Conservation (phyloP, 2,113 vertebrate genomes). For the Reinhardtius hippoglossoides region DNA sequence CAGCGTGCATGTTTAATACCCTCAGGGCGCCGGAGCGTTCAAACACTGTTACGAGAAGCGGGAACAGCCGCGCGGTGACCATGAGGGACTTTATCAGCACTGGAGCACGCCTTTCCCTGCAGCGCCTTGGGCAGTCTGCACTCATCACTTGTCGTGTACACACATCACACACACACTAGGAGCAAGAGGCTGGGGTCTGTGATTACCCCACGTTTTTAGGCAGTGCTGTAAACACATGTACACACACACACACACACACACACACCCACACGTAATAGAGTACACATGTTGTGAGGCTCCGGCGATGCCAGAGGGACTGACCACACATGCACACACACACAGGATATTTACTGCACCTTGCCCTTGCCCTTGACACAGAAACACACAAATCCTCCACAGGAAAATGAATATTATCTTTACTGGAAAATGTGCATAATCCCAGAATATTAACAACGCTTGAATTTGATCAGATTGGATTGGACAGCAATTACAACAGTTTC, state of each 20-base stretch:
- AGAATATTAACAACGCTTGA: neutral
- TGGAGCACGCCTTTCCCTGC: slow-evolving; percentile 43
- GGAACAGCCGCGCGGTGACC: slow-evolving; percentile 20
- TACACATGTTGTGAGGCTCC: slow-evolving; percentile 1
- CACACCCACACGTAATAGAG: neutral
- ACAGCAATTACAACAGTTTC: neutral
- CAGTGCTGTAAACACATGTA: slow-evolving; percentile 5
- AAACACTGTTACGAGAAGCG: slow-evolving; percentile 23
- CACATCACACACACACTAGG: slow-evolving; percentile 10
- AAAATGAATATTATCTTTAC: neutral
- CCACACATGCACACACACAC: neutral
- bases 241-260: neutral
- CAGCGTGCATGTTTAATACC: slow-evolving; percentile 33
- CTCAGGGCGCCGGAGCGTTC: slow-evolving; percentile 24
- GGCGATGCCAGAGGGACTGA: neutral
- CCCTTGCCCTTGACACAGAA: neutral
- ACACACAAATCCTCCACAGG: slow-evolving; percentile 1
- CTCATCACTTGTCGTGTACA: slow-evolving; percentile 36
- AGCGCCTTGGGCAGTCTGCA: slow-evolving; percentile 23
- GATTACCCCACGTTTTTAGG: slow-evolving; percentile 30
- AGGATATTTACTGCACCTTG: neutral
- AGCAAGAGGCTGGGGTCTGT: slow-evolving; percentile 11
- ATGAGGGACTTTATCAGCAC: slow-evolving; percentile 36
- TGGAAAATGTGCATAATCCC: neutral
- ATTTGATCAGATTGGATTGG: neutral